phyloP scores from a whole-genome alignment of 2,888 invertebrate genomes.

The Tridacna gigas region DNA sequence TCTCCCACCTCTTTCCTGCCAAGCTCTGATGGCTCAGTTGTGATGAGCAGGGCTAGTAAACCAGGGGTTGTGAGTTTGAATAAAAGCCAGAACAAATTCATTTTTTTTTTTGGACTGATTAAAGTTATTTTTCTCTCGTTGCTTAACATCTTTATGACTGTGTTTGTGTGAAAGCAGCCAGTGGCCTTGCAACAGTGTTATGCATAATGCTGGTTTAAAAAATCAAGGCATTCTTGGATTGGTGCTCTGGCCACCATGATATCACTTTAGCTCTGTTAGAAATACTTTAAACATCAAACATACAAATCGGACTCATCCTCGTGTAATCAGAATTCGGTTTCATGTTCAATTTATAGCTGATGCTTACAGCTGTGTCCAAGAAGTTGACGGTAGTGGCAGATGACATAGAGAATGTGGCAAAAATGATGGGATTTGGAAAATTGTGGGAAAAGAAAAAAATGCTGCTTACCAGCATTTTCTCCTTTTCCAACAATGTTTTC shows the following conservation, averaged over 20 bases:
- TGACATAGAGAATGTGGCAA: no score
- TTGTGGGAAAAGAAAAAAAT: neutral
- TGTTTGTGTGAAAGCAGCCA: neutral
- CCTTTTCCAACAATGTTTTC: conserved; percentile 9
- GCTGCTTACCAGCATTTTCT: neutral
- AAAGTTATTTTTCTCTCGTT: no score
- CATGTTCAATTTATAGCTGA: no score
- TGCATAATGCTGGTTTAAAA: neutral
- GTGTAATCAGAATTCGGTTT: no score
- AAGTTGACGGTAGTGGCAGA: no score
- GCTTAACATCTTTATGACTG: no score
- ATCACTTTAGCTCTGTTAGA: neutral
- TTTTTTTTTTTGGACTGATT: neutral
- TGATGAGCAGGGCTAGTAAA: neutral
- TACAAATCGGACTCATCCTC: no score
- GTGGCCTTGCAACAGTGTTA: neutral
- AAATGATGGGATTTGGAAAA: no score
- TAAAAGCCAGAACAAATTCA: neutral
- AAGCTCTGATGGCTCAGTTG: neutral
- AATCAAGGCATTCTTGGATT: neutral
- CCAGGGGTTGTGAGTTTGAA: neutral
- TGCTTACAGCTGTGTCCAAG: no score
- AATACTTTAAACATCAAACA: neutral
- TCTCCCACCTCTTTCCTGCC: no score
- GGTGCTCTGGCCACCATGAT: neutral